These are phyloP conservation scores for Synergus laeviventris DNA, from an alignment of 2,888 invertebrate species.

Conservation along the genomic window DNA sequence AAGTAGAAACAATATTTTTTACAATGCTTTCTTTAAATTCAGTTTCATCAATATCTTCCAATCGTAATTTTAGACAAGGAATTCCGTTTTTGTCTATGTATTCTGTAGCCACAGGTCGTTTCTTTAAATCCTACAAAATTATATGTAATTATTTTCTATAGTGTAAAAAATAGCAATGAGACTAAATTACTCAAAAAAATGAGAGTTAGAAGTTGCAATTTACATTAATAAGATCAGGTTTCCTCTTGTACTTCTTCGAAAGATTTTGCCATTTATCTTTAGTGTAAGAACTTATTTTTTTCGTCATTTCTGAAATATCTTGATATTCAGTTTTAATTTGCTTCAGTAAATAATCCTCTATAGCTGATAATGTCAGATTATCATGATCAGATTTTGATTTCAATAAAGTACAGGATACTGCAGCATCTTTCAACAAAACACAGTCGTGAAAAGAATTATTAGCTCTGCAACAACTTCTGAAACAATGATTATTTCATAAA, in stretches of 20 bases:
- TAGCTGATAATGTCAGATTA: neutral
- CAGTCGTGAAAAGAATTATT: neutral
- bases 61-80: neutral
- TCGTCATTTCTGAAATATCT: slow-evolving; percentile 7
- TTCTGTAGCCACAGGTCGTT: neutral
- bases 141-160: neutral
- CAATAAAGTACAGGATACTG: neutral
- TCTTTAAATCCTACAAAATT: neutral
- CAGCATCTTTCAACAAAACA: slow-evolving; percentile 16
- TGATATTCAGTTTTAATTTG: slow-evolving; percentile 18
- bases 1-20: neutral
- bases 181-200: neutral
- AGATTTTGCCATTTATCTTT: slow-evolving; percentile 14
- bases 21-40: slow-evolving; percentile 13
- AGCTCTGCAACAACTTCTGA: neutral
- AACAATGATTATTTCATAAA: neutral
- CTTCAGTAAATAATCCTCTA: neutral
- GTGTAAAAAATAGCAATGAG: neutral
- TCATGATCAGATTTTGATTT: neutral
- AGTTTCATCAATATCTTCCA: neutral
- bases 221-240: neutral
- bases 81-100: neutral
- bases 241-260: slow-evolving; percentile 2
- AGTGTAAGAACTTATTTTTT: neutral
- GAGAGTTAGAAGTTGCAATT: neutral